Conservation (phyloP, 1,140 invertebrate species). For the Trypoxylus dichotomus region DNA sequence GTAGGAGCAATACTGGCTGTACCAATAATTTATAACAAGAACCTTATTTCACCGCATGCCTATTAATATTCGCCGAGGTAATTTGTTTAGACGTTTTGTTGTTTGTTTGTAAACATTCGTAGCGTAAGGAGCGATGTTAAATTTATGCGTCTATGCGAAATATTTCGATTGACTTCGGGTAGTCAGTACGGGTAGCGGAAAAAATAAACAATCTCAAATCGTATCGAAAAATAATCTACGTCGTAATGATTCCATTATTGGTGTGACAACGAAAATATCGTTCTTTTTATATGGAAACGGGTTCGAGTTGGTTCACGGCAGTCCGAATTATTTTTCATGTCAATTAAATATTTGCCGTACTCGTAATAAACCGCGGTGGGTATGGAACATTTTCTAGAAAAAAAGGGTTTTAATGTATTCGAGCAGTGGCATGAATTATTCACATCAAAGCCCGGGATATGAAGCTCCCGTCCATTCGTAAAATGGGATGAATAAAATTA, state of each 20-base stretch:
- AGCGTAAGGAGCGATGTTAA: too few species aligned
- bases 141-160: too few species aligned
- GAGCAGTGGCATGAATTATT: not conserved
- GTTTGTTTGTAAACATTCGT: too few species aligned
- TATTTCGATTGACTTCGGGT: too few species aligned
- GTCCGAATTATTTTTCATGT: slow-evolving; percentile 23
- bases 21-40: too few species aligned
- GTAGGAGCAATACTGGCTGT: too few species aligned
- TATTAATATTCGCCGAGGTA: too few species aligned
- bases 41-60: too few species aligned
- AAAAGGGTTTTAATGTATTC: not conserved
- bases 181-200: too few species aligned
- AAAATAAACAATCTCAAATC: not conserved
- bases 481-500: too few species aligned
- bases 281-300: not conserved
- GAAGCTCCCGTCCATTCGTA: too few species aligned
- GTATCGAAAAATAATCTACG: not conserved
- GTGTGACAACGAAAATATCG: slow-evolving; percentile 4
- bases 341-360: slow-evolving; percentile 5
- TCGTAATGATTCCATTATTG: slow-evolving; percentile 7
- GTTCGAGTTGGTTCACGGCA: not conserved
- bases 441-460: not conserved
- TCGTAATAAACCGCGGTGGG: not conserved
- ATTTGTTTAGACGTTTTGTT: too few species aligned
- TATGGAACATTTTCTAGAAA: not conserved